Evolutionary conservation across 2,113 vertebrate species (phyloP).

Genomic region (Bufo gargarizans): DNA sequence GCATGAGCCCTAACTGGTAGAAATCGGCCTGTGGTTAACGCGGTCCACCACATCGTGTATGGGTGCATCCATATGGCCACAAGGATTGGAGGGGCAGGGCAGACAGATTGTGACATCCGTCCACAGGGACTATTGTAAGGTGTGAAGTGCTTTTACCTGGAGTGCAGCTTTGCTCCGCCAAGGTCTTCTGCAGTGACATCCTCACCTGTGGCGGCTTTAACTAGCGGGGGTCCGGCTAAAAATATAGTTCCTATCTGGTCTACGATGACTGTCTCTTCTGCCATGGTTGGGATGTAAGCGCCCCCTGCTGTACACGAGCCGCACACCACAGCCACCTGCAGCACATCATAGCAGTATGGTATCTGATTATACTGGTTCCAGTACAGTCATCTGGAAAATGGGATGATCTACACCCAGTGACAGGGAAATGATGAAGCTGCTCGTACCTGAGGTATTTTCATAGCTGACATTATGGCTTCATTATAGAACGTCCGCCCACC

Average conservation of each 20-base stretch:
- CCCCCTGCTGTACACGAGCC: constrained; percentile 86
- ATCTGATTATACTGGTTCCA: background rate
- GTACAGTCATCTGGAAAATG: too few relatives aligned
- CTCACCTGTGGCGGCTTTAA: constrained; percentile 89
- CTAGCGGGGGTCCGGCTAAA: constrained; percentile 84
- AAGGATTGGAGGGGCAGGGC: too few relatives aligned
- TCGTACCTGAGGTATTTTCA: constrained; percentile 48
- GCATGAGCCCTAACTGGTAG: too few relatives aligned
- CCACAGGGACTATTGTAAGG: background rate
- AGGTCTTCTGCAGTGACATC: constrained; percentile 80
- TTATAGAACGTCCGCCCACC: constrained; percentile 46
- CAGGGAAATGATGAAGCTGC: too few relatives aligned
- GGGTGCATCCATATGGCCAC: too few relatives aligned
- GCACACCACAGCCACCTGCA: constrained; percentile 82
- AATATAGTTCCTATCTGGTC: constrained; percentile 84
- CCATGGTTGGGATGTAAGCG: constrained; percentile 84
- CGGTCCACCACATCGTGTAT: too few relatives aligned
- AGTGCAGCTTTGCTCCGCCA: constrained; percentile 82
- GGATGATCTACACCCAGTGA: too few relatives aligned
- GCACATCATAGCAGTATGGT: background rate
- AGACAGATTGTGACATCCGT: too few relatives aligned
- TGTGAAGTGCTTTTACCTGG: constrained; percentile 67
- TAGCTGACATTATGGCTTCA: constrained; percentile 49
- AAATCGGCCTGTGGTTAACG: too few relatives aligned
- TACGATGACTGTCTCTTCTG: constrained; percentile 81